phyloP scores from a whole-genome alignment of 2,797 vertebrate genomes.

The Melanotaenia maccullochi region DNA sequence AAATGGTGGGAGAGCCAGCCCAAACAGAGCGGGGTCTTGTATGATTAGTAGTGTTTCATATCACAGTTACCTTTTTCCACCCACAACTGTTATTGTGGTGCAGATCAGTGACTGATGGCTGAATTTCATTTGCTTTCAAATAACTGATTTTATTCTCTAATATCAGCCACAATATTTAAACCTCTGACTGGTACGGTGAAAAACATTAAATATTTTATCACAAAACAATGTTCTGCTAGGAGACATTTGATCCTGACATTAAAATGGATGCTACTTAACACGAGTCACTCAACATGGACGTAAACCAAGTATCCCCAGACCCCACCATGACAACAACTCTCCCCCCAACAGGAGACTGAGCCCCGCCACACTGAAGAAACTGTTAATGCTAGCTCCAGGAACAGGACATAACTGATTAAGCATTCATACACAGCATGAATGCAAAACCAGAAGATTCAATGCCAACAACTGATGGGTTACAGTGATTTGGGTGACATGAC shows the following conservation, averaged over 20 bases:
- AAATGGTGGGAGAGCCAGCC: constrained; percentile 32
- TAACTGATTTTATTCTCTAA: background rate
- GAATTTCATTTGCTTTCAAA: constrained; percentile 11
- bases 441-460: background rate
- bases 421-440: background rate
- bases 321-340: background rate
- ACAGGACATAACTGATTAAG: background rate
- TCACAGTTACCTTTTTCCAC: constrained; percentile 25
- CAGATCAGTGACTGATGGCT: constrained; percentile 10
- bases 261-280: background rate
- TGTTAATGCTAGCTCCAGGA: background rate
- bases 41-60: constrained; percentile 33
- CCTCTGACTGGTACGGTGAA: background rate
- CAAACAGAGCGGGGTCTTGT: constrained; percentile 31
- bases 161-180: constrained; percentile 1
- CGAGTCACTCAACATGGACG: background rate
- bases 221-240: background rate
- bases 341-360: background rate
- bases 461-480: background rate
- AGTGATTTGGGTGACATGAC: background rate
- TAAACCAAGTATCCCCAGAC: background rate
- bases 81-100: constrained; percentile 15
- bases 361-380: background rate
- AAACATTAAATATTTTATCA: background rate
- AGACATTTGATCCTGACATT: background rate